Base-by-base conservation (phyloP, 64 coral and sea anemone genomes). In the Porites australiensis region DNA sequence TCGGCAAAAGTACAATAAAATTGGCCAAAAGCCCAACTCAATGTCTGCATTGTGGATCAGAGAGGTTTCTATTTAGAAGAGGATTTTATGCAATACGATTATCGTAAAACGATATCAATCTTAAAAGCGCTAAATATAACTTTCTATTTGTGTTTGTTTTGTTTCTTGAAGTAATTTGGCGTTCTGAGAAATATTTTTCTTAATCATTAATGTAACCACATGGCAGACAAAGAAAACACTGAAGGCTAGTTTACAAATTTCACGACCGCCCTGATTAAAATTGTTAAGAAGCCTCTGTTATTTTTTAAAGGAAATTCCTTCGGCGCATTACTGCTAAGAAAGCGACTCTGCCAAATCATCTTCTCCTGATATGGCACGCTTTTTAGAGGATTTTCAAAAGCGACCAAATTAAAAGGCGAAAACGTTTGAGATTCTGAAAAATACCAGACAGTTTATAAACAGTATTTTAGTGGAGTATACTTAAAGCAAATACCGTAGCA, bases 401-500 rank as follows among this genome's bases (percentile, higher is more conserved):
- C 48, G 63, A 19, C 11, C 2, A 68, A 68, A 37, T 21, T 37
- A 50, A 50, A 84, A 84, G 63, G 23, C 20, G 18, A 69, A 18
- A 22, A 47, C 10, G 58, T 16, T 60, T 68, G 15, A 20, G 44
- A 51, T 4, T 84, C 52, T 19, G 45, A 68, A 51, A 51, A 51
- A 44, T 49, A 68, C 63, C 81, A 84, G 81, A 83, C 81, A 66
- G 7, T 14, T 13, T 20, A 21, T 69, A 84, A 84, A 48, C 44
- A 20, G 81, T 4, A 50, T 69, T 37, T 57, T 57, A 51, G 44
- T 64, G 44, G 27, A 45, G 44, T 45, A 74, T 37, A 4, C 5
- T 14, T 13, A 68, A 50, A 67, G n/a, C 44, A 67, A 68, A 69
- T 23, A 69, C 43, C 27, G 27, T 69, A 22, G 63, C 62, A 9